These are phyloP conservation scores for Lagodon rhomboides DNA, from an alignment of 2,797 vertebrate genomes.

Conservation along the genomic window DNA sequence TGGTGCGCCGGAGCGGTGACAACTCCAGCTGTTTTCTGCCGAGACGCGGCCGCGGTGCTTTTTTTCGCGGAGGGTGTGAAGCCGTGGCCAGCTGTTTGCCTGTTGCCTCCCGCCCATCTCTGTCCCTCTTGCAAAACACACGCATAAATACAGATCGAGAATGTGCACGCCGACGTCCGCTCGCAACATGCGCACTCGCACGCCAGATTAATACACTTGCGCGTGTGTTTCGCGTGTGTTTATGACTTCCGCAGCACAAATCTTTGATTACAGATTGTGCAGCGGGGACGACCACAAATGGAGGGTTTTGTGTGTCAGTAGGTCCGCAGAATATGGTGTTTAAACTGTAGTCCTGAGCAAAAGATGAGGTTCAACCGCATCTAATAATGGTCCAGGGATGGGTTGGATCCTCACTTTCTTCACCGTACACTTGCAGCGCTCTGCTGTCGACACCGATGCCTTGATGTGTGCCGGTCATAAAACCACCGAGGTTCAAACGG, in stretches of 20 bases:
- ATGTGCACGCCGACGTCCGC: constrained; percentile 14
- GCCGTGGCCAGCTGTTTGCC: constrained; percentile 66
- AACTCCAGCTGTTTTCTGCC: constrained; percentile 73
- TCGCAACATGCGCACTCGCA: neutral
- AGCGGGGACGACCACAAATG: constrained; percentile 48
- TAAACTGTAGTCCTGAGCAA: constrained; percentile 38
- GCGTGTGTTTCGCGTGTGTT: constrained; percentile 54
- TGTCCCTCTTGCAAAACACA: constrained; percentile 34
- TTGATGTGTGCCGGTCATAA: constrained; percentile 41
- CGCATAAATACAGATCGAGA: constrained; percentile 44
- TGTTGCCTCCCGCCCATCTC: constrained; percentile 29
- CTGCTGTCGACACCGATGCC: constrained; percentile 37
- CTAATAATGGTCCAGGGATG: constrained; percentile 58
- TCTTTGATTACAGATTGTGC: constrained; percentile 75
- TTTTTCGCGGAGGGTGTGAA: constrained; percentile 35
- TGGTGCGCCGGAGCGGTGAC: constrained; percentile 36
- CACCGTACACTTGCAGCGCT: constrained; percentile 41
- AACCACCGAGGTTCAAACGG: constrained; percentile 40
- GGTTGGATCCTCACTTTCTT: constrained; percentile 65
- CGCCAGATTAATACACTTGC: constrained; percentile 34
- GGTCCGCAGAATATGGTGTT: constrained; percentile 52
- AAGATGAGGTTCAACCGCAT: constrained; percentile 47
- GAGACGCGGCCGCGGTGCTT: constrained; percentile 28
- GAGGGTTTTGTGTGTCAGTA: constrained; percentile 53
- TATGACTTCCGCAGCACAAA: constrained; percentile 68